Conservation (phyloP, 2,888 invertebrate genomes). For the Apodemia mormo region DNA sequence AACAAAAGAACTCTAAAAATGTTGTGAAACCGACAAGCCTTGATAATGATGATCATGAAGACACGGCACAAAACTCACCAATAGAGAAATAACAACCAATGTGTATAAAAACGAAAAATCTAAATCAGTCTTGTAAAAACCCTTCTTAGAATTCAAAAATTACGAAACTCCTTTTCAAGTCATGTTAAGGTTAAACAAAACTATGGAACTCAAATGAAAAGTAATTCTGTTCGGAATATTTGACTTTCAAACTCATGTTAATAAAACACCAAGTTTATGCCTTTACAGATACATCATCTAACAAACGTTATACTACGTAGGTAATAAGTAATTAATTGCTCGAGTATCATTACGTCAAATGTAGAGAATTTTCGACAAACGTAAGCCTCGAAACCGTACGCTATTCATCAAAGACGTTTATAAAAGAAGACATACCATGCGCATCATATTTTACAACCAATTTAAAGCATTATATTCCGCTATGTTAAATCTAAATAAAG, state of each 20-base stretch:
- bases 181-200: slow-evolving; percentile 10
- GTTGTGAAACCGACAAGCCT: too few relatives aligned
- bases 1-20: too few relatives aligned
- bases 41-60: too few relatives aligned
- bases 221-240: slow-evolving; percentile 12
- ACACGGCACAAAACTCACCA: too few relatives aligned
- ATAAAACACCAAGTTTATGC: slow-evolving; percentile 16
- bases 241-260: slow-evolving; percentile 16
- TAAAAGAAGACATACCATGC: background rate
- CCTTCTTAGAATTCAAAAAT: background rate
- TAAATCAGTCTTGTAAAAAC: background rate
- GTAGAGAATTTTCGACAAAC: slow-evolving; percentile 8
- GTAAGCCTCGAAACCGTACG: background rate
- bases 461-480: too few relatives aligned
- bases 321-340: slow-evolving; percentile 14
- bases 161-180: background rate
- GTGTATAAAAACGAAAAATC: too few relatives aligned
- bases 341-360: slow-evolving; percentile 12
- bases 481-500: too few relatives aligned
- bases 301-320: background rate
- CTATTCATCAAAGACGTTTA: background rate
- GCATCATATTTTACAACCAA: background rate
- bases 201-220: slow-evolving; percentile 10
- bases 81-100: too few relatives aligned
- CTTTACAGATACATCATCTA: slow-evolving; percentile 14